Evolutionary conservation across 2,113 vertebrate species (phyloP), one percentile per base, ranked within the genome.

Genomic region (Leptocoma aspasia): DNA sequence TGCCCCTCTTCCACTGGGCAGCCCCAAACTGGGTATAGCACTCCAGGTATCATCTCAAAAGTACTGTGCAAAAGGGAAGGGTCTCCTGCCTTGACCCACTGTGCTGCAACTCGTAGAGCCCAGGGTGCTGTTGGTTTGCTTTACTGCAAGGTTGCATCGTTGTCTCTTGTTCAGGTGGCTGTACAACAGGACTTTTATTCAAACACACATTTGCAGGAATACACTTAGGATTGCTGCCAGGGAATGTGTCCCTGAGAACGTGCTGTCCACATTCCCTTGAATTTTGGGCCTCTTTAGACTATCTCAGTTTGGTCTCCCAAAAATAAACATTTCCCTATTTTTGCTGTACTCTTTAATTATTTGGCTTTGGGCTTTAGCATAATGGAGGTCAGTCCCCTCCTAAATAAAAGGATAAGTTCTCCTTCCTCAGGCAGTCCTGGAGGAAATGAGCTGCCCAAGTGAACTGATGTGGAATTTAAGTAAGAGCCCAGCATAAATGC

Each of bases 141-240:
- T 69, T 70, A 23, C 8, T 60, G 26, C 33, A 50, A 54, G 39
- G 27, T 2, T 3, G 0, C 8, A 1, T 60, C 1, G 0, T 2
- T 72, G 35, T 14, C 23, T 85, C 15, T 39, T 52, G 39, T 35
- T 85, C 24, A 42, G 35, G 19, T 75, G 65, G 24, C 27, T 53
- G 27, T 19, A 9, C 14, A n/a, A 16, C 45, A 41, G 49, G 26
- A 41, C 31, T 57, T 70, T 63, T 16, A 39, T 35, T 82, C 71
- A 77, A 69, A 65, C 53, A 9, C 2, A 10, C 0, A 0, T 69
- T 80, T 57, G 16, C 37, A 72, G 53, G n/a, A 56, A 56, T 28
- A 31, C 13, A 10, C 15, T 47, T 56, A 15, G 18, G 15, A 28
- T 33, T 79, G 15, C 45, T 57, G 26, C 50, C 45, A 65, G 18